Conservation (phyloP, 2,797 vertebrate species). For the Myiothlypis chrysogaster region DNA sequence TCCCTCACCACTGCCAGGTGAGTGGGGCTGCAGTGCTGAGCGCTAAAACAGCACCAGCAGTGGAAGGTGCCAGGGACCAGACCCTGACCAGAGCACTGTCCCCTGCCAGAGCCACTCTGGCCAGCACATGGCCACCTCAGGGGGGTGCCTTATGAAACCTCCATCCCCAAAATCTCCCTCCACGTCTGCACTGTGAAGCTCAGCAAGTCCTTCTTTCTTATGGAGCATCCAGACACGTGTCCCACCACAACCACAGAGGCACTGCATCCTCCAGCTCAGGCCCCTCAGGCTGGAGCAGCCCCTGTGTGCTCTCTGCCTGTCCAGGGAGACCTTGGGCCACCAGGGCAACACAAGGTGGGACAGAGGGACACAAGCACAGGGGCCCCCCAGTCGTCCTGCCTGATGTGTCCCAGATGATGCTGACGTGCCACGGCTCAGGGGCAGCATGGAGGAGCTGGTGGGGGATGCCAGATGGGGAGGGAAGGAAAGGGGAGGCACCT, state of each 20-base stretch:
- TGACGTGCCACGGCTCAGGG: conserved; percentile 17
- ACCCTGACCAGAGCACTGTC: background rate
- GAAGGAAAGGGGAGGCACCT: background rate
- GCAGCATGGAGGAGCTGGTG: background rate
- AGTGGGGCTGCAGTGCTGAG: background rate
- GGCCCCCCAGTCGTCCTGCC: background rate
- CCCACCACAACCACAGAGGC: background rate
- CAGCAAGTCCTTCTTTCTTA: background rate
- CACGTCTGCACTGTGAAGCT: background rate
- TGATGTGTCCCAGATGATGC: conserved; percentile 29
- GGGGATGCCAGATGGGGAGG: background rate
- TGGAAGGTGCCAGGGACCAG: background rate
- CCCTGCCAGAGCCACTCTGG: background rate
- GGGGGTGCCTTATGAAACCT: background rate
- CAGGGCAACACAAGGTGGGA: background rate
- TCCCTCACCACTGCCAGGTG: background rate
- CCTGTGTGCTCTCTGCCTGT: background rate
- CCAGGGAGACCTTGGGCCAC: background rate
- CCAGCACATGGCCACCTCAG: background rate
- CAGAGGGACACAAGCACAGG: background rate
- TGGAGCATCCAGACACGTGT: background rate
- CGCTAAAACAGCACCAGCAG: background rate
- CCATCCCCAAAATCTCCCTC: background rate
- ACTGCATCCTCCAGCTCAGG: accelerated
- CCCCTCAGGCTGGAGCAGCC: background rate